Evolutionary conservation across 2,888 invertebrate genomes (phyloP), one percentile per base, ranked within the genome.

Genomic region (Pantelozetes paolii): DNA sequence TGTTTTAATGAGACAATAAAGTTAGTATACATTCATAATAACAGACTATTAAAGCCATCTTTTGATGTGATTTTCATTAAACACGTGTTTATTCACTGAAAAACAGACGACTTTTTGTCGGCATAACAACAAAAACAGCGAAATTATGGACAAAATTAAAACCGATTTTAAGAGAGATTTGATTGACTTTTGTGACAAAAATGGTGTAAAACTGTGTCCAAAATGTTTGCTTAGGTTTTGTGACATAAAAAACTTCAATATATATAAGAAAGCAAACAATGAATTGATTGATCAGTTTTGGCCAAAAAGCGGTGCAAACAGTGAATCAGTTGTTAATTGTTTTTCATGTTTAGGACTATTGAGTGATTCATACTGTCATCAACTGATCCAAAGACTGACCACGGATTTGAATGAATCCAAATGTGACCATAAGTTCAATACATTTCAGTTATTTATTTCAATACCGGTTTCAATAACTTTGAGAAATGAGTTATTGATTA

Each of bases 401-500:
- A 23, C 20, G 15, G 11, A 54, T 45, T 28, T 74, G 30, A 36
- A 28, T 15, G 1, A 20, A 9, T 18, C 15, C 8, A 67, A 69
- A 20, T 36, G 26, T 30, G 48, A 28, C 5, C 23, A 30, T 30
- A 23, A 32, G 20, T 30, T 28, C 18, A 69, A 48, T 48, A 2
- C n/a, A n/a, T 73, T 73, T 73, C 73, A 73, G 36, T 54, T 73
- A 26, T 45, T 45, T 1, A 48, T 73, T 67, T 57, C 28, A 20
- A 26, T 69, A 26, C 73, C 73, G 28, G 69, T 69, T n/a, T 42
- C 54, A 13, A 2, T 73, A 23, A 73, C 69, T 13, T 69, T 73
- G 64, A 15, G 73, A 9, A 36, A 73, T 54, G 42, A 30, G 42
- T 69, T 45, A 42, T 73, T 69, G 50, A 6, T 28, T n/a, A 40